Evolutionary conservation across 2,797 vertebrate species (phyloP).

Genomic region (Alca torda): DNA sequence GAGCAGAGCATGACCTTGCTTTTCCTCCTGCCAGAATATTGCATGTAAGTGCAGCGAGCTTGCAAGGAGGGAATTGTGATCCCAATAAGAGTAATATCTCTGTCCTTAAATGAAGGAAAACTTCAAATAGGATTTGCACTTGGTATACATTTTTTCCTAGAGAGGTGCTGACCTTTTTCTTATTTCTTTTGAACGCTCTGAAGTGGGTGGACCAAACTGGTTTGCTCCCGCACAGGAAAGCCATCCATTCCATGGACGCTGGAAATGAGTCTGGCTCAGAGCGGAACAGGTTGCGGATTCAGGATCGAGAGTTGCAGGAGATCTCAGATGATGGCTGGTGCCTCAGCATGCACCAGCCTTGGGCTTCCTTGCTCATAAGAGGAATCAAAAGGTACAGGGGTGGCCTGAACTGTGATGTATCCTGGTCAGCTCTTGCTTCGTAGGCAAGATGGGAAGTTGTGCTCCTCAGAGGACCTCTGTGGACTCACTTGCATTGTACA

Average conservation of each 20-base stretch:
- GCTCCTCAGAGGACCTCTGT: not conserved
- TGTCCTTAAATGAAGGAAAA: not conserved
- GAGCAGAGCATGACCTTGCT: not conserved
- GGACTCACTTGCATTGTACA: not conserved
- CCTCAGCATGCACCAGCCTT: conserved; percentile 97
- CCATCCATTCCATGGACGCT: not conserved
- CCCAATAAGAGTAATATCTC: too few relatives aligned
- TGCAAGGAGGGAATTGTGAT: not conserved
- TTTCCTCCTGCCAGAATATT: not conserved
- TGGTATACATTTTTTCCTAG: not conserved
- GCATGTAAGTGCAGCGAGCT: not conserved
- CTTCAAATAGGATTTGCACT: not conserved
- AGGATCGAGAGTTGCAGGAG: conserved; percentile 95
- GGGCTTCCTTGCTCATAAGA: conserved; percentile 91
- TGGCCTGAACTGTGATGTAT: not conserved
- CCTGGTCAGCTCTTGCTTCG: not conserved
- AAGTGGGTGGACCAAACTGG: conserved; percentile 91
- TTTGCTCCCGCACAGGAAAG: conserved; percentile 61
- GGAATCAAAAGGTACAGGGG: conserved; percentile 89
- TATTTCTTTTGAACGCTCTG: not conserved
- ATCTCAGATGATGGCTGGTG: conserved; percentile 94
- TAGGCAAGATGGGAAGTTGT: not conserved
- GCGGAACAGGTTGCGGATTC: conserved; percentile 84
- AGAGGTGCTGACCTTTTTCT: not conserved
- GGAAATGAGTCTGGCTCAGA: conserved; percentile 11